A percentile compares a stretch with the other conserved stretches of the same genome.
phyloP scores from a whole-genome alignment of 2,797 vertebrate species.

The Hapalemur alaotrensis region DNA sequence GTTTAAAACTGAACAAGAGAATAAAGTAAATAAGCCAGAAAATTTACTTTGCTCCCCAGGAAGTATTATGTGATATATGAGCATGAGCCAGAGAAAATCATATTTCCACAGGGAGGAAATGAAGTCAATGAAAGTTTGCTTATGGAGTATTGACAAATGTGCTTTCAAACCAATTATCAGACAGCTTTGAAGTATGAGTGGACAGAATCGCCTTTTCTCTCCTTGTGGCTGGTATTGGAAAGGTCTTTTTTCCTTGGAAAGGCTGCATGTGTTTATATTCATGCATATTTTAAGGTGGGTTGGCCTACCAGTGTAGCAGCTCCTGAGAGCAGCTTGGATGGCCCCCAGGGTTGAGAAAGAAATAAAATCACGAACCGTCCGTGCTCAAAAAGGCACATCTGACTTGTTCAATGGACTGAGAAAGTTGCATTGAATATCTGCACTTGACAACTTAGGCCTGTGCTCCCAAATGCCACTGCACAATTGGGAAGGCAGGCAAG shows the following conservation, averaged over 20 bases:
- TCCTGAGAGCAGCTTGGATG: not conserved
- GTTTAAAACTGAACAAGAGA: not conserved
- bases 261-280: not conserved
- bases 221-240: not conserved
- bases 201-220: not conserved
- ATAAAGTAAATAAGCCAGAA: not conserved
- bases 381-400: slow-evolving; percentile 5
- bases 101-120: not conserved
- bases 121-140: not conserved
- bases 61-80: not conserved
- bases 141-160: not conserved
- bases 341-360: not conserved
- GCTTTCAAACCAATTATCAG: not conserved
- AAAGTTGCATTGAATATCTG: slow-evolving; percentile 54
- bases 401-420: slow-evolving; percentile 58
- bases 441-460: slow-evolving; percentile 59
- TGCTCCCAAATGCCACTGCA: slow-evolving; percentile 46
- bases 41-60: not conserved
- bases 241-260: not conserved
- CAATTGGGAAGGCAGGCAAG: slow-evolving; percentile 56
- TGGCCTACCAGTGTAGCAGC: not conserved
- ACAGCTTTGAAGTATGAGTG: not conserved
- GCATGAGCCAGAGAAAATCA: not conserved
- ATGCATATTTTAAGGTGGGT: not conserved
- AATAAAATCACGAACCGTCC: slow-evolving; percentile 62